Percentiles rank a stretch among this genome's conserved stretches.
These are phyloP conservation scores for Hirudo medicinalis DNA, from an alignment of 1,140 invertebrate species.

Conservation along the genomic window DNA sequence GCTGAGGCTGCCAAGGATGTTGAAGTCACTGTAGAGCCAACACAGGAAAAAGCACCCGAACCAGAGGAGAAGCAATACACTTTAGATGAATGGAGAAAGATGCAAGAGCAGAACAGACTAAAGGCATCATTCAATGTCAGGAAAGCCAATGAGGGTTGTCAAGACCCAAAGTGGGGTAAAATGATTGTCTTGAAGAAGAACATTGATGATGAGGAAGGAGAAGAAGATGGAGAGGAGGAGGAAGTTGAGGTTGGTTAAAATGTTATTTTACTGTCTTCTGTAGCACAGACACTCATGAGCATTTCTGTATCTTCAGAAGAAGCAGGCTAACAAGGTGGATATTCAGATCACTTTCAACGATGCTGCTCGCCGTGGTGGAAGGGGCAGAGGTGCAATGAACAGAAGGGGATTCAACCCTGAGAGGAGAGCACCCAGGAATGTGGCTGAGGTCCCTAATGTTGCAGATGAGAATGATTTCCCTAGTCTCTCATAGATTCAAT, in stretches of 20 bases:
- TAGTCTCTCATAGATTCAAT: slow-evolving; percentile 46
- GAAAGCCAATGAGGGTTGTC: slow-evolving; percentile 81
- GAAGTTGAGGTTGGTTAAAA: slow-evolving; percentile 20
- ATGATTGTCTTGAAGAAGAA: slow-evolving; percentile 71
- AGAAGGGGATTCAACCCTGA: slow-evolving; percentile 41
- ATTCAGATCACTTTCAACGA: slow-evolving; percentile 37
- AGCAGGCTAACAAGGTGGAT: slow-evolving; percentile 26
- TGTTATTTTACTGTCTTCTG: background rate
- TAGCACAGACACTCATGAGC: background rate
- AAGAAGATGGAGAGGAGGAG: slow-evolving; percentile 53
- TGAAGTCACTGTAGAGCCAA: background rate
- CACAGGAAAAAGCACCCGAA: slow-evolving; percentile 23
- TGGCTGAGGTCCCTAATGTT: slow-evolving; percentile 64
- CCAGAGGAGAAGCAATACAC: slow-evolving; percentile 23
- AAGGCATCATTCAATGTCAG: slow-evolving; percentile 58
- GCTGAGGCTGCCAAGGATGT: slow-evolving; percentile 35
- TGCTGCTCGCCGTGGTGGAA: slow-evolving; percentile 14
- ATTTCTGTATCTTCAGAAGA: background rate
- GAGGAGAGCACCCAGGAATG: slow-evolving; percentile 32
- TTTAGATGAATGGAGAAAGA: slow-evolving; percentile 21
- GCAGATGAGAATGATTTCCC: slow-evolving; percentile 90
- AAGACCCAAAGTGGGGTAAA: slow-evolving; percentile 78
- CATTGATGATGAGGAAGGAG: slow-evolving; percentile 47
- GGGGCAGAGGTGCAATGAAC: slow-evolving; percentile 28
- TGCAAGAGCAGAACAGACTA: slow-evolving; percentile 18